phyloP scores from a whole-genome alignment of 1,140 invertebrate genomes.

The Drosophila watanabei region DNA sequence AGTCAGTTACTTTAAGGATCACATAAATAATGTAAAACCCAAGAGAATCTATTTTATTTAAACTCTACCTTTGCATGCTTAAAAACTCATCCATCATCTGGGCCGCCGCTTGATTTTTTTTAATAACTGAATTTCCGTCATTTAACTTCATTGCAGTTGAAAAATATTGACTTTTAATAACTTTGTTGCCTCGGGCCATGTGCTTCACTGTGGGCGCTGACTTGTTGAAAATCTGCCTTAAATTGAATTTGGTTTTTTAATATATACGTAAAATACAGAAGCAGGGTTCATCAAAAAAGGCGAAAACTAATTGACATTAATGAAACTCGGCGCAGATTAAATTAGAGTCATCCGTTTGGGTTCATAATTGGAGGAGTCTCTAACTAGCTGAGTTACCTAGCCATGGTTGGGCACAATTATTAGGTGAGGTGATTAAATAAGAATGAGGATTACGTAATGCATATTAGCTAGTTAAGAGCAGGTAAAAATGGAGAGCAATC shows the following conservation, averaged over 20 bases:
- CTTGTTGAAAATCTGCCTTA: conserved; percentile 40
- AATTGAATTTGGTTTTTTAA: conserved; percentile 53
- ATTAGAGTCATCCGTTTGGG: conserved; percentile 28
- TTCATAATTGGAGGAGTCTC: conserved; percentile 4
- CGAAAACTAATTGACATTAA: conserved; percentile 45
- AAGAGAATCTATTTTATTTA: conserved; percentile 10
- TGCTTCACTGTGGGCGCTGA: conserved; percentile 46
- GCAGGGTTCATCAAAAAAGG: not conserved
- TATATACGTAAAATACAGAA: conserved; percentile 7
- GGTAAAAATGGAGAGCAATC: not conserved
- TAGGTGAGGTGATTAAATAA: conserved; percentile 24
- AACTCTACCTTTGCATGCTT: conserved; percentile 22
- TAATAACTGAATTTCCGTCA: conserved; percentile 79
- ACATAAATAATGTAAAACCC: conserved; percentile 1
- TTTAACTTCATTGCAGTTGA: conserved; percentile 62
- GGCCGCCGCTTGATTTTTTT: conserved; percentile 38
- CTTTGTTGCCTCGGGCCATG: conserved; percentile 46
- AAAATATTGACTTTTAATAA: conserved; percentile 80
- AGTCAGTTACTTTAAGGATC: conserved; percentile 13
- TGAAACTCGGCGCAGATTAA: conserved; percentile 25
- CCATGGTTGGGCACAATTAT: conserved; percentile 13
- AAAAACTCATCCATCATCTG: conserved; percentile 64
- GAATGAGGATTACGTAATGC: not conserved
- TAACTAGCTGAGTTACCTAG: conserved; percentile 25
- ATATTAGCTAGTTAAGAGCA: not conserved